Percentiles rank a stretch among this genome's conserved stretches.
Conservation (phyloP, 2,797 vertebrate genomes). For the Acanthopagrus latus region DNA sequence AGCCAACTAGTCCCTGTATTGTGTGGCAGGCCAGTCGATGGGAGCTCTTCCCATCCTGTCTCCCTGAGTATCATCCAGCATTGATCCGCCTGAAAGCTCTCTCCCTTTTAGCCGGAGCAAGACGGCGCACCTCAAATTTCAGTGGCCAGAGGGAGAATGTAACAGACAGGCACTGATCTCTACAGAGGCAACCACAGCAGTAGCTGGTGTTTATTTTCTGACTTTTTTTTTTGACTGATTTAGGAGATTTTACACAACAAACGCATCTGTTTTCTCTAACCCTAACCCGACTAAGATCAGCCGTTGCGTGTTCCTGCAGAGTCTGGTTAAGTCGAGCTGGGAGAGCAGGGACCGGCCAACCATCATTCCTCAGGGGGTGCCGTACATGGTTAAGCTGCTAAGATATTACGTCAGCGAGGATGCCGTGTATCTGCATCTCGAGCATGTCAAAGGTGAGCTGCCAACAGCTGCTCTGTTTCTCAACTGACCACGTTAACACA, state of each 20-base stretch:
- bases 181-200: slow-evolving; percentile 22
- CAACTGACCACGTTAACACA: neutral
- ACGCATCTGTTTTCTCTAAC: neutral
- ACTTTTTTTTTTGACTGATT: neutral
- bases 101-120: slow-evolving; percentile 58
- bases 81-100: slow-evolving; percentile 78
- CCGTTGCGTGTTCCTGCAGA: slow-evolving; percentile 81
- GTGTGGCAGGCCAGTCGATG: slow-evolving; percentile 52
- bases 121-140: slow-evolving; percentile 67
- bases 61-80: slow-evolving; percentile 55
- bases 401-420: slow-evolving; percentile 96
- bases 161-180: slow-evolving; percentile 23
- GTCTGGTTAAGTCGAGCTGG: slow-evolving; percentile 92
- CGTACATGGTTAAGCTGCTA: slow-evolving; percentile 96
- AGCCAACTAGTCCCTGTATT: slow-evolving; percentile 28
- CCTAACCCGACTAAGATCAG: neutral
- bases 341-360: slow-evolving; percentile 91
- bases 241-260: neutral
- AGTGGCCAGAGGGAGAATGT: slow-evolving; percentile 53
- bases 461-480: neutral
- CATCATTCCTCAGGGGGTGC: slow-evolving; percentile 96
- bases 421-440: slow-evolving; percentile 94
- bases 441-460: slow-evolving; percentile 92
- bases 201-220: neutral
- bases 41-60: slow-evolving; percentile 64